Conservation (phyloP, 2,888 invertebrate species). For the Noctua pronuba region DNA sequence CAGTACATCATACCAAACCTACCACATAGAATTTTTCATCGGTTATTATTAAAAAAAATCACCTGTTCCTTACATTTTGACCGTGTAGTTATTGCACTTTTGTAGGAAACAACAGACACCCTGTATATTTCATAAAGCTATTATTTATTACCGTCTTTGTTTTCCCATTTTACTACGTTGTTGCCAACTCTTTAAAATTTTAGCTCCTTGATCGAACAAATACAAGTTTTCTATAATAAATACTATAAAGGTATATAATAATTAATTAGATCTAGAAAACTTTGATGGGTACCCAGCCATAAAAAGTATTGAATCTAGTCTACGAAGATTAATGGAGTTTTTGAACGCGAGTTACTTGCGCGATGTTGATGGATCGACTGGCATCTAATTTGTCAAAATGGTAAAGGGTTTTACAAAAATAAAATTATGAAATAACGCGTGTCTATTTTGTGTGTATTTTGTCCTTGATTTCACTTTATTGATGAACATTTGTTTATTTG, state of each 20-base stretch:
- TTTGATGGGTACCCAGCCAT: neutral
- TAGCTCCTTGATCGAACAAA: neutral
- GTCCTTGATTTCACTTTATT: neutral
- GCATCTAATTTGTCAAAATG: constrained; percentile 42
- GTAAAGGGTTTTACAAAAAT: constrained; percentile 15
- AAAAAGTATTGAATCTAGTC: constrained; percentile 28
- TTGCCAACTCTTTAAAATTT: neutral
- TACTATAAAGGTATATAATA: neutral
- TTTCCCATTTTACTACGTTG: neutral
- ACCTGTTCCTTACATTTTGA: neutral
- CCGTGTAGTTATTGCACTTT: neutral
- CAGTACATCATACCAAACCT: no score
- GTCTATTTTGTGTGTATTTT: neutral
- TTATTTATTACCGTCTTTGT: neutral
- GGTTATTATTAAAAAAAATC: neutral
- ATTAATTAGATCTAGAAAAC: constrained; percentile 12
- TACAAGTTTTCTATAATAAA: neutral
- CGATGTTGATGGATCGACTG: constrained; percentile 41
- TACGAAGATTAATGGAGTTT: constrained; percentile 47
- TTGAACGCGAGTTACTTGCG: constrained; percentile 23
- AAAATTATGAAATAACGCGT: neutral
- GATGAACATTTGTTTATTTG: neutral
- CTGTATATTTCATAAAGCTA: no score
- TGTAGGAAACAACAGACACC: neutral
- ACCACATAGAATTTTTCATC: no score